Percentiles rank a stretch among this genome's conserved stretches.
Evolutionary conservation across 2,797 vertebrate species (phyloP).

Genomic region (Sarcophilus harrisii): DNA sequence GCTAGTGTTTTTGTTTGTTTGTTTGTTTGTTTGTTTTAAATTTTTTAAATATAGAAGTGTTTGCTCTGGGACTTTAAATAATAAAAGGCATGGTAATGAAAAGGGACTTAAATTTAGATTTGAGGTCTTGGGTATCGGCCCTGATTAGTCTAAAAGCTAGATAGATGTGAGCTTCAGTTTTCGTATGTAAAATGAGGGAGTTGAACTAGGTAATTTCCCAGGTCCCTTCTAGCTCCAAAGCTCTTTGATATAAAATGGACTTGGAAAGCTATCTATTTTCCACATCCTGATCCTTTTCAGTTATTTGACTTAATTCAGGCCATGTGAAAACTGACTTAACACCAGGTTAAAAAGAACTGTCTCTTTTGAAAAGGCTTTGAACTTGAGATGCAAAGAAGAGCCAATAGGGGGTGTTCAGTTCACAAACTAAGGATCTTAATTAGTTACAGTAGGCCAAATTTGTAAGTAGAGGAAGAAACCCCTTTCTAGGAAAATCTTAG

Average conservation of each 20-base stretch:
- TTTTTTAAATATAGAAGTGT: constrained; percentile 39
- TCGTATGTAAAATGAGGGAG: background rate
- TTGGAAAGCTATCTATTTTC: constrained; percentile 30
- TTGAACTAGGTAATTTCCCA: background rate
- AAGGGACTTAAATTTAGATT: background rate
- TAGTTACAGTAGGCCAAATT: constrained; percentile 45
- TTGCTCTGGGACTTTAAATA: constrained; percentile 27
- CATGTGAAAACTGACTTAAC: constrained; percentile 34
- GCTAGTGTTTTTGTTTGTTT: constrained; percentile 1
- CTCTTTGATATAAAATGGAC: constrained; percentile 26
- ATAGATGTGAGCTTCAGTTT: background rate
- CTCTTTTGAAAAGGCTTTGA: constrained; percentile 63
- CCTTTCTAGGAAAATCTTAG: constrained; percentile 29
- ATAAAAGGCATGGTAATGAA: background rate
- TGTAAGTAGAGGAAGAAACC: constrained; percentile 70
- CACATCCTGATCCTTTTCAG: constrained; percentile 30
- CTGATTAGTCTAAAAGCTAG: background rate
- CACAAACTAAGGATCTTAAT: constrained; percentile 64
- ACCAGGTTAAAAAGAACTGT: constrained; percentile 64
- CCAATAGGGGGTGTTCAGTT: constrained; percentile 57
- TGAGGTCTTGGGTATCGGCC: background rate
- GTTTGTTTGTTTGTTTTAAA: constrained; percentile 35
- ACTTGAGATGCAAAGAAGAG: constrained; percentile 66
- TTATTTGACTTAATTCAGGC: constrained; percentile 46
- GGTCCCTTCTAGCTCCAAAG: background rate